A percentile compares a stretch with the other conserved stretches of the same genome.
Conservation (phyloP, 1,140 invertebrate genomes). For the Drosophila elegans region DNA sequence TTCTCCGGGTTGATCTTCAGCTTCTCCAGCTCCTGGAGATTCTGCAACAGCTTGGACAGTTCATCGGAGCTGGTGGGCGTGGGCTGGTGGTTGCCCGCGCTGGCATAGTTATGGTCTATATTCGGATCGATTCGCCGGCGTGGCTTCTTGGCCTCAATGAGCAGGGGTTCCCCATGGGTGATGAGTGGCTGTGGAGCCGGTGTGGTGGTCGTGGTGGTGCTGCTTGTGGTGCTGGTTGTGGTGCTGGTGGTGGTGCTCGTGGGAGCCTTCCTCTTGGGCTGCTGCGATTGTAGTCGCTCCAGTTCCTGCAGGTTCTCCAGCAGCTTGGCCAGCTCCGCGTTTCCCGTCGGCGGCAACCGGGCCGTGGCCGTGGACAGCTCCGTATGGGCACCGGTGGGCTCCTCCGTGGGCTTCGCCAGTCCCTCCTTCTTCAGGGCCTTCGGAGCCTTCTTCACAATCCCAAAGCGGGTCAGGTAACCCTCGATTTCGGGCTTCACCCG, state of each 20-base stretch:
- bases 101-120: slow-evolving; percentile 75
- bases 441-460: slow-evolving; percentile 74
- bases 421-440: slow-evolving; percentile 70
- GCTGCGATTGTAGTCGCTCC: slow-evolving; percentile 84
- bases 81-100: slow-evolving; percentile 61
- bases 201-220: slow-evolving; percentile 31
- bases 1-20: slow-evolving; percentile 73
- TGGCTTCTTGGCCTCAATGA: slow-evolving; percentile 78
- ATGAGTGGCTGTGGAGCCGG: slow-evolving; percentile 57
- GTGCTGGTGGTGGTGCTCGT: slow-evolving; percentile 19
- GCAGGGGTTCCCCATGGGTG: slow-evolving; percentile 71
- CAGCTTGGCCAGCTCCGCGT: slow-evolving; percentile 69
- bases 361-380: slow-evolving; percentile 68
- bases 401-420: slow-evolving; percentile 38
- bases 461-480: slow-evolving; percentile 78
- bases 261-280: slow-evolving; percentile 27
- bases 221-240: slow-evolving; percentile 20
- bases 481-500: slow-evolving; percentile 80
- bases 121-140: slow-evolving; percentile 77
- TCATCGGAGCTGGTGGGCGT: slow-evolving; percentile 51
- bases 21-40: slow-evolving; percentile 78
- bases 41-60: slow-evolving; percentile 71
- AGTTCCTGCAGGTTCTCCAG: slow-evolving; percentile 76
- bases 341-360: slow-evolving; percentile 40
- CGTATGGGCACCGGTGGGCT: slow-evolving; percentile 63